Base-by-base conservation (phyloP, 2,113 vertebrate species). In the Rhinopomastus cyanomelas region DNA sequence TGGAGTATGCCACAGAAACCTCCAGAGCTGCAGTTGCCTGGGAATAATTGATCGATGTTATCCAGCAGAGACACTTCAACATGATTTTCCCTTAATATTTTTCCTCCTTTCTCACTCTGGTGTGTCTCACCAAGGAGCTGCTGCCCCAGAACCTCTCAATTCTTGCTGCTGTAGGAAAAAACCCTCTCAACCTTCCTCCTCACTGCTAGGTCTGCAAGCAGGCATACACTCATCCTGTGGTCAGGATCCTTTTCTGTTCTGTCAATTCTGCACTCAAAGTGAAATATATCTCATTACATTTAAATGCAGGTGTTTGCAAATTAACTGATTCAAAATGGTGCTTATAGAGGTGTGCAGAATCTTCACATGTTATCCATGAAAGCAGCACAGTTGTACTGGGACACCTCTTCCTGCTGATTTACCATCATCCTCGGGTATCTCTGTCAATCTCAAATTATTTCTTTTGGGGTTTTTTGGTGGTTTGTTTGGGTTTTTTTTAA, bases 141-240 rank as follows among this genome's bases (percentile, higher is more conserved):
- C 55, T 69, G 71, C 57, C 34, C 20, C 48, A 49, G 52, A 86
- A 42, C 37, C 46, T 80, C 13, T 12, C 56, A 5, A 7, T 66
- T 52, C 59, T 61, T 65, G 22, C 32, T 72, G 59, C 62, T 73
- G 46, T 17, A 39, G 44, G 48, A 48, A 52, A 25, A 71, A 25
- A 91, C 11, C 22, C 39, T 88, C 19, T 25, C 46, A 66, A 44
- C 14, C 55, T 26, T 72, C 36, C 25, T 51, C 30, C 8, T 42
- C 23, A 2, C 39, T 65, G 39, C 71, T 8, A 7, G n/a, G 6
- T 34, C 48, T 60, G 42, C 1, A 12, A 30, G 59, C 6, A 2
- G n/a, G 77, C 6, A 0, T 3, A 6, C 36, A 32, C 30, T 59
- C 7, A 1, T 36, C 53, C 37, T 27, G 16, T 44, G 32, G 39